Evolutionary conservation across 2,113 vertebrate species (phyloP).

Genomic region (Propithecus coquereli): DNA sequence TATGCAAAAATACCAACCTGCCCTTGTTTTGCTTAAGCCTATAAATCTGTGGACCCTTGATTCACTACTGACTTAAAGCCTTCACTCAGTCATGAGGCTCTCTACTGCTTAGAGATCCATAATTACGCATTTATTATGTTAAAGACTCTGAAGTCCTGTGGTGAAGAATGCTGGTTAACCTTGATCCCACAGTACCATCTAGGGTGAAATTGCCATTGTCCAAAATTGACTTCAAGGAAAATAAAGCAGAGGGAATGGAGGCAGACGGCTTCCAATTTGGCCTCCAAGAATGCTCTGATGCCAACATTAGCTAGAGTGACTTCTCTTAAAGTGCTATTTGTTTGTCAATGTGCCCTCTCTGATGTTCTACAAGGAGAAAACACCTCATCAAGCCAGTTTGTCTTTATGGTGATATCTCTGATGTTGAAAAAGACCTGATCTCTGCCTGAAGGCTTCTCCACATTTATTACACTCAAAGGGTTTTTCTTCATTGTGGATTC

Average conservation of each 20-base stretch:
- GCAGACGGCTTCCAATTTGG: neutral
- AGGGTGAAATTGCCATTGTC: neutral
- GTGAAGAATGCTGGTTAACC: neutral
- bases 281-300: neutral
- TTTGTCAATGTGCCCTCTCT: neutral
- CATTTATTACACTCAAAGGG: slow-evolving; percentile 67
- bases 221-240: neutral
- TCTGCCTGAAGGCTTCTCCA: slow-evolving; percentile 75
- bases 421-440: slow-evolving; percentile 75
- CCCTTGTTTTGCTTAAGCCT: neutral
- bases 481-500: slow-evolving; percentile 74
- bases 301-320: neutral
- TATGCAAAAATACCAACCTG: neutral
- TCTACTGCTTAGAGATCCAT: neutral
- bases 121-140: neutral
- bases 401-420: slow-evolving; percentile 73
- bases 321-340: neutral
- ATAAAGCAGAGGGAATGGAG: neutral
- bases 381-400: neutral
- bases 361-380: neutral
- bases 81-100: neutral
- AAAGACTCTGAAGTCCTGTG: neutral
- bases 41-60: neutral
- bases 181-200: neutral
- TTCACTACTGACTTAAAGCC: neutral